Conservation (phyloP, 37 sponge, comb jelly and placozoan species). For the Amphimedon queenslandica region DNA sequence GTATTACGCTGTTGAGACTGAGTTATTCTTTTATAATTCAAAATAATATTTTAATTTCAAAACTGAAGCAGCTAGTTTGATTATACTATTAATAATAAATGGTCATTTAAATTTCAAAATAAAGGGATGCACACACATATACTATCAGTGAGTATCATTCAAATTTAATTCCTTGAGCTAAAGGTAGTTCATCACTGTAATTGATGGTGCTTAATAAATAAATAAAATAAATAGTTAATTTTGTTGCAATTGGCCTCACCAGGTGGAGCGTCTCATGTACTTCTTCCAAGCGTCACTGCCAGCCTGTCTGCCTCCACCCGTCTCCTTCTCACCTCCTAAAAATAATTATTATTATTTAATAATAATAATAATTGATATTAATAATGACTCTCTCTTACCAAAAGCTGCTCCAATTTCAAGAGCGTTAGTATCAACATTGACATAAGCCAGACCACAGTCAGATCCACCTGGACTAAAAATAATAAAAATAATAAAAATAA, state of each 20-base stretch:
- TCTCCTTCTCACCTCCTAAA: slow-evolving; percentile 94
- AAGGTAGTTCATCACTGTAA: slow-evolving; percentile 92
- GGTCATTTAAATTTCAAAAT: too few relatives aligned
- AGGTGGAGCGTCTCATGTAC: slow-evolving; percentile 96
- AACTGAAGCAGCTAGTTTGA: too few relatives aligned
- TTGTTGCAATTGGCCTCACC: slow-evolving; percentile 39
- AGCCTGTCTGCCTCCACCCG: slow-evolving; percentile 94
- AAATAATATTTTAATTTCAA: too few relatives aligned
- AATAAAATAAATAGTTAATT: too few relatives aligned
- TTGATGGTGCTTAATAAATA: slow-evolving; percentile 99
- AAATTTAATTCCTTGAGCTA: slow-evolving; percentile 98
- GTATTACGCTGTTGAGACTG: too few relatives aligned
- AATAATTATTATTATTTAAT: background rate
- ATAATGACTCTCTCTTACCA: slow-evolving; percentile 43
- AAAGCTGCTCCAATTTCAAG: slow-evolving; percentile 98
- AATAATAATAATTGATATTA: background rate
- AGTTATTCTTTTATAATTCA: too few relatives aligned
- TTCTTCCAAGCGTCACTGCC: slow-evolving; percentile 99
- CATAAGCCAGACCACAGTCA: slow-evolving; percentile 97
- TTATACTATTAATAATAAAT: too few relatives aligned
- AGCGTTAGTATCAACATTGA: slow-evolving; percentile 98
- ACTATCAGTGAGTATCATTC: slow-evolving; percentile 28
- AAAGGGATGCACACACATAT: too few relatives aligned
- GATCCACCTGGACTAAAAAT: slow-evolving; percentile 81
- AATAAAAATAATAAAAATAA: background rate